phyloP scores from a whole-genome alignment of 2,113 vertebrate genomes.

The Chloroceryle aenea region DNA sequence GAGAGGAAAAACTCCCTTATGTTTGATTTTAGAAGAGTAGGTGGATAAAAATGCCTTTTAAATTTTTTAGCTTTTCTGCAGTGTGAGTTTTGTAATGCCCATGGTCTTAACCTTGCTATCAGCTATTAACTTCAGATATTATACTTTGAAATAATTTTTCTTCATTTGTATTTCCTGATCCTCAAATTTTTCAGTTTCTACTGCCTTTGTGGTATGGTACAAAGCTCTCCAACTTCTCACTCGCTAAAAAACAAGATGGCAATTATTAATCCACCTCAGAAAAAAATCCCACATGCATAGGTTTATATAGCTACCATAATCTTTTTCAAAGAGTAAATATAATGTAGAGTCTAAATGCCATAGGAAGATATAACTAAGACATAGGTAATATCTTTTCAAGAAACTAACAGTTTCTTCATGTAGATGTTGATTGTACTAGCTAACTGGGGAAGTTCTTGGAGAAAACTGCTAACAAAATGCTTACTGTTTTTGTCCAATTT shows the following conservation, averaged over 20 bases:
- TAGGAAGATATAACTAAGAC: neutral
- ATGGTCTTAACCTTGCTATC: neutral
- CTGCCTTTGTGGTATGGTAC: neutral
- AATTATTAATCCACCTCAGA: neutral
- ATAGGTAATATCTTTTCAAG: neutral
- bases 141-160: neutral
- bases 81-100: neutral
- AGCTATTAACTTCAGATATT: neutral
- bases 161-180: neutral
- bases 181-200: neutral
- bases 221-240: neutral
- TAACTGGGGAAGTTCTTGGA: neutral
- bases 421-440: neutral
- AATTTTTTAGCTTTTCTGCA: neutral
- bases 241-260: neutral
- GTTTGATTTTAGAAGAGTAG: fast-evolving
- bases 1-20: neutral
- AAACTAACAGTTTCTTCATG: neutral
- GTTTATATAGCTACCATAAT: neutral
- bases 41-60: neutral
- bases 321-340: neutral
- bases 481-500: neutral
- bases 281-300: neutral
- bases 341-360: neutral
- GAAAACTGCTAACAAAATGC: neutral